Evolutionary conservation across 2,797 vertebrate genomes (phyloP), one percentile per base, ranked within the genome.

Genomic region (Helostoma temminkii): DNA sequence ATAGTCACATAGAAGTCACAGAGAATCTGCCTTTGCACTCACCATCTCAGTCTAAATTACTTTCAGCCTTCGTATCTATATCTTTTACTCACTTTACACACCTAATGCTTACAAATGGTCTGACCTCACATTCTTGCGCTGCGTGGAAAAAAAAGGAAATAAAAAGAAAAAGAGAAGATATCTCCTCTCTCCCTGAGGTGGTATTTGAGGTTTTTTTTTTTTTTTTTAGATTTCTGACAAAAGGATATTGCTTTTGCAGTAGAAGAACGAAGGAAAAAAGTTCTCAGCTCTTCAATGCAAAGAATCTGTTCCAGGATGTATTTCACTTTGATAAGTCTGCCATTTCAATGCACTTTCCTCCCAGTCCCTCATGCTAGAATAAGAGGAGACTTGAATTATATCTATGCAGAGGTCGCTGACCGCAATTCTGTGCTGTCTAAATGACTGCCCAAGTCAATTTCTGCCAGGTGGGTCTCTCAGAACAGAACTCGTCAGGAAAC

Each of bases 361-460:
- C 52, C 45, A 19, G 9, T 55, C 57, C 10, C 8, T 36, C 26
- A 24, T 36, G 60, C 52, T 11, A 4, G 15, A 55, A 25, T 81
- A 53, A 74, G 86, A 77, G 56, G 55, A 77, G 74, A 37, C 64
- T 71, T 75, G 68, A 77, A 85, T 87, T 84, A 78, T 63, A 73
- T 76, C 68, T 66, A 72, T 11, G 8, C 63, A 37, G 66, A 85
- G 80, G 86, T 91, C 76, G 64, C 64, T 6, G 76, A 92, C 82
- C 90, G 66, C 89, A 88, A 89, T 92, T 74, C 73, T 69, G 39
- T 45, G 65, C 64, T 77, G 55, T 86, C 64, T 87, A 83, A 90
- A 82, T 86, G 84, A 87, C 69, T 83, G 85, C 64, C 85, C 67
- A 58, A 88, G 82, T 84, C 57, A 25, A 79, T 88, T 83, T 80